Percentiles rank a stretch among this genome's conserved stretches.
These are phyloP conservation scores for Cylas formicarius DNA, from an alignment of 1,140 invertebrate genomes.

Conservation along the genomic window DNA sequence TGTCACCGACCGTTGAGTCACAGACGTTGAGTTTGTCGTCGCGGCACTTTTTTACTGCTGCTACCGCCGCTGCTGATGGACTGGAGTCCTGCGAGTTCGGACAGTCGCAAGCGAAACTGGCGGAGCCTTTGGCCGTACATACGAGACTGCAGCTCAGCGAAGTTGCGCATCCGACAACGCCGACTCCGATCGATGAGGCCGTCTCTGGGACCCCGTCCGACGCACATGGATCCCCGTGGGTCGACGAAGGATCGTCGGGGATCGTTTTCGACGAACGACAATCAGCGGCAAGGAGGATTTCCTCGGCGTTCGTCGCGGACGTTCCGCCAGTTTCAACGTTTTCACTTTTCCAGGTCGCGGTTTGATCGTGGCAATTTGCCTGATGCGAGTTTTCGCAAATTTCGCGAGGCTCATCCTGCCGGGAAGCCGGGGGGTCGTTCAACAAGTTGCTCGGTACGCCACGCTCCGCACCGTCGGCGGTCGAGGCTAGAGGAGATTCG, in stretches of 20 bases:
- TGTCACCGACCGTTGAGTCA: conserved; percentile 1
- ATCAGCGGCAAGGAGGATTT: no score
- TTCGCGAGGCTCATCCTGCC: no score
- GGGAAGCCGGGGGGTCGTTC: no score
- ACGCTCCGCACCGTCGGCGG: no score
- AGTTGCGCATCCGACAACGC: conserved; percentile 32
- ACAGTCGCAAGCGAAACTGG: conserved; percentile 26
- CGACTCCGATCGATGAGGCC: conserved; percentile 32
- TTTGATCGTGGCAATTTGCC: no score
- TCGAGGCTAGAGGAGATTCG: no score
- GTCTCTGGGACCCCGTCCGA: not conserved
- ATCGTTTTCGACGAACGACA: conserved; percentile 13
- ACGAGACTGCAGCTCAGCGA: conserved; percentile 38
- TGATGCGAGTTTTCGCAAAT: no score
- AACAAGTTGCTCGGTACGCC: no score
- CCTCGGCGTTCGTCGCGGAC: no score
- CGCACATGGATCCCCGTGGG: conserved; percentile 18
- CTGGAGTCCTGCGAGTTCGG: conserved; percentile 12
- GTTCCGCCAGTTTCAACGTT: no score
- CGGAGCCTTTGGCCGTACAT: conserved; percentile 33
- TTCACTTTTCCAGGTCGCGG: no score
- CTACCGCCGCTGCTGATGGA: conserved; percentile 7
- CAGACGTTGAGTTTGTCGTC: conserved; percentile 6
- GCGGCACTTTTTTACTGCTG: not conserved
- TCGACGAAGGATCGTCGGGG: conserved; percentile 7